phyloP scores from a whole-genome alignment of 1,140 invertebrate species.

The Plodia interpunctella region DNA sequence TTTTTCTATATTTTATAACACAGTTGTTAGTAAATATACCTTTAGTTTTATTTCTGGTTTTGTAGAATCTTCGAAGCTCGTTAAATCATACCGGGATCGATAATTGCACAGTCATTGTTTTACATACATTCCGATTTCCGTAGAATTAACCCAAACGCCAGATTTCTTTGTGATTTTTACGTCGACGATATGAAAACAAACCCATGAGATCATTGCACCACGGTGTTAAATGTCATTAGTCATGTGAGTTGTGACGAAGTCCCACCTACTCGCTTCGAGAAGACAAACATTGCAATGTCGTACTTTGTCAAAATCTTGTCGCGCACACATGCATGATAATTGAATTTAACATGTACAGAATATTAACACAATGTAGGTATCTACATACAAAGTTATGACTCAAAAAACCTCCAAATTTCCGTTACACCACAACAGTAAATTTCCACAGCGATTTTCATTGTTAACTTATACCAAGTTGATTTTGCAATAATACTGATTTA shows the following conservation, averaged over 20 bases:
- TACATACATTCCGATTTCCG: too few relatives aligned
- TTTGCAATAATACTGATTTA: too few relatives aligned
- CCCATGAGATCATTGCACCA: slow-evolving; percentile 40
- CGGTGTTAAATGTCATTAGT: slow-evolving; percentile 39
- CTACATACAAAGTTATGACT: slow-evolving; percentile 2
- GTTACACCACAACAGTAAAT: background rate
- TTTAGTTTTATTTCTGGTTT: too few relatives aligned
- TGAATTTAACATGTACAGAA: slow-evolving; percentile 2
- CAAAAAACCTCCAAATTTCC: slow-evolving; percentile 1
- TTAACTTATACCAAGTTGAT: too few relatives aligned
- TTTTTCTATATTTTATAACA: too few relatives aligned
- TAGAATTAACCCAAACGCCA: slow-evolving; percentile 7
- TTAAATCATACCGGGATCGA: too few relatives aligned
- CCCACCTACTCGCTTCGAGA: slow-evolving; percentile 29
- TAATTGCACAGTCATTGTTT: too few relatives aligned
- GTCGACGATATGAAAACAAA: background rate
- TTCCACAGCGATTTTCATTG: background rate
- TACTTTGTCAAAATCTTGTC: slow-evolving; percentile 23
- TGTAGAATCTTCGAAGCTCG: too few relatives aligned
- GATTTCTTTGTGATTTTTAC: slow-evolving; percentile 14
- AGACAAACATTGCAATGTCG: slow-evolving; percentile 38
- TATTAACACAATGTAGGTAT: background rate
- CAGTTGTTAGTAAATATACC: too few relatives aligned
- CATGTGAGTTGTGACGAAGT: slow-evolving; percentile 32
- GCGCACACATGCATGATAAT: slow-evolving; percentile 7